Conservation (phyloP, 2,888 invertebrate species). For the Cyclophora albipunctata region DNA sequence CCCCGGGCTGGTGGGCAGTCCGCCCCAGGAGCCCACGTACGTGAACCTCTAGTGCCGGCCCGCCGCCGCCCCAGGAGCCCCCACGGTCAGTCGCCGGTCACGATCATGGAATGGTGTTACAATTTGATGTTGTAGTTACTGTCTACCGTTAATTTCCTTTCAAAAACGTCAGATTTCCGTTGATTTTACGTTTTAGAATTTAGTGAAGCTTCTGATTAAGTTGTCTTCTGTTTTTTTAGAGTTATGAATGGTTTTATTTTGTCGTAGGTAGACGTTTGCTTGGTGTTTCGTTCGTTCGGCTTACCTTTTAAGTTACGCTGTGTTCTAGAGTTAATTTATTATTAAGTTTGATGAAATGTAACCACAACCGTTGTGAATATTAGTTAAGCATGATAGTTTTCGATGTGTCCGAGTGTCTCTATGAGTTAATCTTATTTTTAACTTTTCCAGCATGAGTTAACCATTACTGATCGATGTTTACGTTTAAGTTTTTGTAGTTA, state of each 20-base stretch:
- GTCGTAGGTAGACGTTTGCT: slow-evolving; percentile 31
- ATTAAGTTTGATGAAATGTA: slow-evolving; percentile 10
- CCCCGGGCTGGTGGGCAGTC: slow-evolving; percentile 69
- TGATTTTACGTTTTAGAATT: slow-evolving; percentile 8
- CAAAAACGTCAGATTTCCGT: not conserved
- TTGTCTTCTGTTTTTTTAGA: not conserved
- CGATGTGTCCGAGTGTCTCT: slow-evolving; percentile 9
- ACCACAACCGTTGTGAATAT: not conserved
- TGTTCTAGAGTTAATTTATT: too few species aligned
- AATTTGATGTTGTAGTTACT: slow-evolving; percentile 3
- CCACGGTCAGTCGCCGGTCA: slow-evolving; percentile 54
- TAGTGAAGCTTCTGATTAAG: slow-evolving; percentile 5
- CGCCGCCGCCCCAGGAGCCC: slow-evolving; percentile 52
- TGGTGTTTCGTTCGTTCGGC: slow-evolving; percentile 4
- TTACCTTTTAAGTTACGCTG: too few species aligned
- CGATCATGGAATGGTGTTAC: slow-evolving; percentile 17
- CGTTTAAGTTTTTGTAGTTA: slow-evolving; percentile 21
- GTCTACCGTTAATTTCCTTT: slow-evolving; percentile 9
- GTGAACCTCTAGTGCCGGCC: slow-evolving; percentile 90
- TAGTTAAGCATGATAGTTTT: slow-evolving; percentile 8
- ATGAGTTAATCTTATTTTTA: slow-evolving; percentile 8
- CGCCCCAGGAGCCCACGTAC: slow-evolving; percentile 92
- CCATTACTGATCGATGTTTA: slow-evolving; percentile 29
- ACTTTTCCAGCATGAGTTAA: slow-evolving; percentile 19
- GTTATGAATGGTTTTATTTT: slow-evolving; percentile 1